Base-by-base conservation (phyloP, 2,113 vertebrate species). In the Bos javanicus region DNA sequence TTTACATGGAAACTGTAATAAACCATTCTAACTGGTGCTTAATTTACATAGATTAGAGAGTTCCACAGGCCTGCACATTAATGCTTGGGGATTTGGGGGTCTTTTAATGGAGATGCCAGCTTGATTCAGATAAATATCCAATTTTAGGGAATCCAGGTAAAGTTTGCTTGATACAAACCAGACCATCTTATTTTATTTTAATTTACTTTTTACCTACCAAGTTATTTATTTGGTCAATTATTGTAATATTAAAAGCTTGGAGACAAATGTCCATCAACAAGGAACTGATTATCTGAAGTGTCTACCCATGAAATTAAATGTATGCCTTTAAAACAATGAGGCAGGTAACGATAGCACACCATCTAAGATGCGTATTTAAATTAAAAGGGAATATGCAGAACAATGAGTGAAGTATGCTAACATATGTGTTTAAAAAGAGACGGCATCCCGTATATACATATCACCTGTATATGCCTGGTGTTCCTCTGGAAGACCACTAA, bases 1-100 rank as follows among this genome's bases (percentile, higher is more conserved):
- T 96, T 97, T 43, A 74, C 25, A 81, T 60, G 89, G 95, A 95
- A 97, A 94, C 90, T 84, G 89, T 74, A 95, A 82, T 92, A 90
- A 95, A 74, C 17, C 48, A 25, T 97, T 92, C 59, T 87, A 96
- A 84, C 46, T 71, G 46, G 16, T 92, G 52, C 39, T 71, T 46
- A 60, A 90, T 90, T 91, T 87, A 71, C 50, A 84, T 36, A 43
- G 83, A 87, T 92, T 78, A 97, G 60, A 94, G 62, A 91, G 39
- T 91, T 56, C n/a, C 57, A 62, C 25, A 57, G 74, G 16, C 74
- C 39, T 25, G 76, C 16, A 48, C 14, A 76, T 67, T 74, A 71
- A 46, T 83, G 23, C 25, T 93, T 71, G 10, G 28, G 56, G 48
- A 81, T 67, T 93, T 97, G 16, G 60, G 6, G 86, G 56, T 76